A percentile compares a stretch with the other conserved stretches of the same genome.
phyloP scores from a whole-genome alignment of 2,797 vertebrate species.

The Enteromius radiatus region DNA sequence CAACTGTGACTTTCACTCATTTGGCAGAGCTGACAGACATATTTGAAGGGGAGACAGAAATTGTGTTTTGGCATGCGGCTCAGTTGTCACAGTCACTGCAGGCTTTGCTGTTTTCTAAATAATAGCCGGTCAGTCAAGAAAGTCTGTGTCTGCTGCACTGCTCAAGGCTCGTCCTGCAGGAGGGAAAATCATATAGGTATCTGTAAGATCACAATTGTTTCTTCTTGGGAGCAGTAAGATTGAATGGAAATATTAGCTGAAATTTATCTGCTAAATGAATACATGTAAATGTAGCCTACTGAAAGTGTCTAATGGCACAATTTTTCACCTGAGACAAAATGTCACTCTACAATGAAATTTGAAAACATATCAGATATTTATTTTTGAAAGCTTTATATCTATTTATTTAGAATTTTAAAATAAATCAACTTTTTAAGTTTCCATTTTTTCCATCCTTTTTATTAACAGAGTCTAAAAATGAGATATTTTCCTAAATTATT shows the following conservation, averaged over 20 bases:
- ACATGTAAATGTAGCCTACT: not conserved
- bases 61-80: constrained; percentile 44
- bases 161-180: not conserved
- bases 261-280: not conserved
- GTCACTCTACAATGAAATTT: not conserved
- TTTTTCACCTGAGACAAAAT: not conserved
- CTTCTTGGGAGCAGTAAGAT: not conserved
- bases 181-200: not conserved
- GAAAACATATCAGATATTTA: not conserved
- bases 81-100: constrained; percentile 37
- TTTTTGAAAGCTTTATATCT: not conserved
- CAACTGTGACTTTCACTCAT: constrained; percentile 46
- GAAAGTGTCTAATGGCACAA: not conserved
- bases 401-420: too few relatives aligned
- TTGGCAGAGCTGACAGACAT: constrained; percentile 48
- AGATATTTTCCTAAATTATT: too few relatives aligned
- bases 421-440: not conserved
- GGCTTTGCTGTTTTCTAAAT: constrained; percentile 41
- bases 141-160: constrained; percentile 21
- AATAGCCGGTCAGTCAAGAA: constrained; percentile 41
- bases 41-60: constrained; percentile 51
- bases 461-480: too few relatives aligned
- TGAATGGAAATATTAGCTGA: not conserved
- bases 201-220: not conserved
- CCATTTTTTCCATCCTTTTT: too few relatives aligned